A percentile compares a stretch with the other conserved stretches of the same genome.
These are phyloP conservation scores for Huso huso DNA, from an alignment of 2,797 vertebrate genomes.

Conservation along the genomic window DNA sequence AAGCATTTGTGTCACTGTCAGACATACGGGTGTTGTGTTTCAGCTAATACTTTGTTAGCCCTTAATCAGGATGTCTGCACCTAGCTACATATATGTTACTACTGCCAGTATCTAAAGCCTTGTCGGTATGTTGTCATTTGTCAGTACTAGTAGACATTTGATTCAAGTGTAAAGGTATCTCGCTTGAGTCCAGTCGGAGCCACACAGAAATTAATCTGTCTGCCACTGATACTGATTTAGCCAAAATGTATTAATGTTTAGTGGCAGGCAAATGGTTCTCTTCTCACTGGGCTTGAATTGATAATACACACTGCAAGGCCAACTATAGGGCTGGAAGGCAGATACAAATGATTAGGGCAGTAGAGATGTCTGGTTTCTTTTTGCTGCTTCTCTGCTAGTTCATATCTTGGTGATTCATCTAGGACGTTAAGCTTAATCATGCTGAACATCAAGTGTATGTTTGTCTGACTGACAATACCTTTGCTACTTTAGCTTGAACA, in stretches of 20 bases:
- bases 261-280: conserved; percentile 32
- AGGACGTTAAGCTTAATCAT: too few relatives aligned
- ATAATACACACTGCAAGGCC: conserved; percentile 31
- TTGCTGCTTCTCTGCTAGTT: too few relatives aligned
- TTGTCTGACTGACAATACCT: too few relatives aligned
- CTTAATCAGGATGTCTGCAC: conserved; percentile 30
- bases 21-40: conserved; percentile 27
- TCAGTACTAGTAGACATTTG: conserved; percentile 31
- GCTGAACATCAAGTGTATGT: too few relatives aligned
- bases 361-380: too few relatives aligned
- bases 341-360: too few relatives aligned
- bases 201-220: conserved; percentile 45
- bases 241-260: conserved; percentile 42
- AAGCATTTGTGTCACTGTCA: conserved; percentile 28
- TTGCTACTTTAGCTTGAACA: too few relatives aligned
- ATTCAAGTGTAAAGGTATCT: conserved; percentile 31
- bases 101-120: conserved; percentile 33
- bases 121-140: conserved; percentile 43
- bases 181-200: conserved; percentile 40
- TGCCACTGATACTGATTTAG: conserved; percentile 38
- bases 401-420: too few relatives aligned
- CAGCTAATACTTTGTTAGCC: conserved; percentile 21
- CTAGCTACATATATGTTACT: conserved; percentile 30
- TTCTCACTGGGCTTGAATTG: conserved; percentile 34
- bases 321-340: too few relatives aligned